A percentile compares a stretch with the other conserved stretches of the same genome.
These are phyloP conservation scores for Teleogryllus occipitalis DNA, from an alignment of 1,140 invertebrate species.

Conservation along the genomic window DNA sequence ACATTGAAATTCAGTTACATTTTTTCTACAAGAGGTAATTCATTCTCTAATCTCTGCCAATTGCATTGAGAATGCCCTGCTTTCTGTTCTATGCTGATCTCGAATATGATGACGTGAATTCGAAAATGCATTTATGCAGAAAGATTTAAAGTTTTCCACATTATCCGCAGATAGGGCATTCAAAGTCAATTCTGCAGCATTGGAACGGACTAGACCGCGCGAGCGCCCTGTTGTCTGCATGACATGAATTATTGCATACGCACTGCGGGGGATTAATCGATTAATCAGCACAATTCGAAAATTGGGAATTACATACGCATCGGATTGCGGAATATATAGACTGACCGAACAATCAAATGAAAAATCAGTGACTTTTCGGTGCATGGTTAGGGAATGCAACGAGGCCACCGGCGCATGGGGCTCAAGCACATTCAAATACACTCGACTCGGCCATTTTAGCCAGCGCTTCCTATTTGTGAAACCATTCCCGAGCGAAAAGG, in stretches of 20 bases:
- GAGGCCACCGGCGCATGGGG: too few species aligned
- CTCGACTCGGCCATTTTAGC: too few species aligned
- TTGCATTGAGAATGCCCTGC: too few species aligned
- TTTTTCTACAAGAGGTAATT: too few species aligned
- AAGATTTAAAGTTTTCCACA: conserved; percentile 5
- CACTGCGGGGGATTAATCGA: conserved; percentile 3
- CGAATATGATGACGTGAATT: neutral
- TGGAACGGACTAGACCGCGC: neutral
- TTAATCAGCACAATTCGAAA: conserved; percentile 5
- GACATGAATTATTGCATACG: neutral
- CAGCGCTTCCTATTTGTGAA: too few species aligned
- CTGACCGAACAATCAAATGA: neutral
- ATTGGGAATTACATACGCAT: neutral
- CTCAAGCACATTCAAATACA: too few species aligned
- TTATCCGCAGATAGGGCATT: neutral
- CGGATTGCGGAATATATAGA: neutral
- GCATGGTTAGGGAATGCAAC: neutral
- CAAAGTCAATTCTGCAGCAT: neutral
- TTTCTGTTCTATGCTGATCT: neutral
- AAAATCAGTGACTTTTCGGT: neutral
- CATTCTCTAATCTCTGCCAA: too few species aligned
- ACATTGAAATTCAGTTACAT: too few species aligned
- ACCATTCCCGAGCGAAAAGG: too few species aligned
- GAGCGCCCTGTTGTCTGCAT: neutral
- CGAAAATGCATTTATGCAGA: conserved; percentile 4